phyloP scores from a whole-genome alignment of 64 coral and sea anemone species.

The Montipora efflorescens region DNA sequence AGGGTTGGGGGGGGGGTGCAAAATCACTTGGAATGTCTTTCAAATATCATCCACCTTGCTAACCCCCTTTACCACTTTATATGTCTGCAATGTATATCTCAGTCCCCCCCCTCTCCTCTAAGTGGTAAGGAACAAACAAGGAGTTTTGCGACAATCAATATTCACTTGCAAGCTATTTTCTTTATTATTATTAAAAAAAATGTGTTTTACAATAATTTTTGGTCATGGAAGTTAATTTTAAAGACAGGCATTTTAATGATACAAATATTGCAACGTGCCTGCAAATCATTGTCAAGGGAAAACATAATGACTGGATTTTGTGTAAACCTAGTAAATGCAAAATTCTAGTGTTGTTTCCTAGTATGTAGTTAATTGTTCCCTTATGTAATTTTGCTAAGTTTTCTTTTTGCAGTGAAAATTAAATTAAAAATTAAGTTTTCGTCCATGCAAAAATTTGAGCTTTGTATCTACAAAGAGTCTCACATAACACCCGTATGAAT shows the following conservation, averaged over 20 bases:
- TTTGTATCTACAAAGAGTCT: slow-evolving; percentile 51
- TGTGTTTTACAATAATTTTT: slow-evolving; percentile 46
- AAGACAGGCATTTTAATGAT: slow-evolving; percentile 51
- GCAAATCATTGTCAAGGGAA: slow-evolving; percentile 50
- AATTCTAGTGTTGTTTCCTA: too few relatives aligned
- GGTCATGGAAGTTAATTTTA: slow-evolving; percentile 54
- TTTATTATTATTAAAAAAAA: slow-evolving; percentile 39
- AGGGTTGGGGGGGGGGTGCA: neutral
- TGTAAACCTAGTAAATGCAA: too few relatives aligned
- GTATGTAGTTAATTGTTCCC: too few relatives aligned
- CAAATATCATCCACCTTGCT: slow-evolving; percentile 27
- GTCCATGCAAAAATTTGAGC: slow-evolving; percentile 53
- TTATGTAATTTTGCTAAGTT: too few relatives aligned
- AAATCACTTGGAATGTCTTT: slow-evolving; percentile 44
- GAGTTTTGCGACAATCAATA: slow-evolving; percentile 54
- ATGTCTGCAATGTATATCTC: neutral
- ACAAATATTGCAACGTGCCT: slow-evolving; percentile 56
- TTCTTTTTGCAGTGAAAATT: too few relatives aligned
- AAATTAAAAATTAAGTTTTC: neutral
- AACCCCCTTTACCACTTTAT: neutral
- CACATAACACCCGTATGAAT: slow-evolving; percentile 53
- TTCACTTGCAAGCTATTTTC: slow-evolving; percentile 56
- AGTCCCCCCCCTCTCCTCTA: neutral
- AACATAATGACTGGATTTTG: neutral
- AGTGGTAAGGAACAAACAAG: slow-evolving; percentile 56